Evolutionary conservation across 2,888 invertebrate species (phyloP).

Genomic region (Xanthorhoe spadicearia): DNA sequence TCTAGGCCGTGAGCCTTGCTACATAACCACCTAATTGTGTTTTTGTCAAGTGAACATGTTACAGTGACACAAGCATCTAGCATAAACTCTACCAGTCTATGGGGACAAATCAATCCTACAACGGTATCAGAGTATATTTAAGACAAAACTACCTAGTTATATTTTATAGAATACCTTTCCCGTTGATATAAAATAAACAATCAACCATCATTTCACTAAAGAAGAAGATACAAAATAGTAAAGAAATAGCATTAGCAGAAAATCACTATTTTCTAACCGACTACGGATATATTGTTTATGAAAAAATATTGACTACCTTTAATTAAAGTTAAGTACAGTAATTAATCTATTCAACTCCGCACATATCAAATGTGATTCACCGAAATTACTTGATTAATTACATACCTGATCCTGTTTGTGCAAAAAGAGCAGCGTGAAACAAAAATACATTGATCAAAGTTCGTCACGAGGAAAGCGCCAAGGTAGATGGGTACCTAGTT

Average conservation of each 20-base stretch:
- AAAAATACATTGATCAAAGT: slow-evolving; percentile 49
- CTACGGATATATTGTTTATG: slow-evolving; percentile 37
- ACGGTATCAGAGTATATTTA: slow-evolving; percentile 30
- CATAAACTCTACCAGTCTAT: slow-evolving; percentile 61
- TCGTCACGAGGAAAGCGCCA: slow-evolving; percentile 41
- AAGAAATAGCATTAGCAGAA: slow-evolving; percentile 41
- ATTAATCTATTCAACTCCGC: slow-evolving; percentile 22
- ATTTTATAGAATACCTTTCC: slow-evolving; percentile 25
- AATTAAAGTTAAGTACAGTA: slow-evolving; percentile 18
- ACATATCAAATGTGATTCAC: slow-evolving; percentile 17
- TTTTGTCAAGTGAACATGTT: slow-evolving; percentile 63
- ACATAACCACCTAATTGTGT: slow-evolving; percentile 53
- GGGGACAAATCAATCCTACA: slow-evolving; percentile 52
- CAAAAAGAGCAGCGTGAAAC: slow-evolving; percentile 65
- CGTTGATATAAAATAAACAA: slow-evolving; percentile 22
- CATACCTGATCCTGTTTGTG: slow-evolving; percentile 76
- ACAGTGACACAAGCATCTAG: slow-evolving; percentile 66
- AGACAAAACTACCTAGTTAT: slow-evolving; percentile 29
- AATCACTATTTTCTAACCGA: slow-evolving; percentile 42
- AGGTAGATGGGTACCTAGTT: slow-evolving; percentile 39
- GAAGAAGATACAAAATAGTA: slow-evolving; percentile 37
- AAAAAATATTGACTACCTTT: slow-evolving; percentile 24
- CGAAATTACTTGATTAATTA: slow-evolving; percentile 42
- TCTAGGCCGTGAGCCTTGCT: slow-evolving; percentile 31
- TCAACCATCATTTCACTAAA: slow-evolving; percentile 32